Percentiles rank a stretch among this genome's conserved stretches.
These are phyloP conservation scores for Planococcus citri DNA, from an alignment of 1,140 invertebrate species.

Conservation along the genomic window DNA sequence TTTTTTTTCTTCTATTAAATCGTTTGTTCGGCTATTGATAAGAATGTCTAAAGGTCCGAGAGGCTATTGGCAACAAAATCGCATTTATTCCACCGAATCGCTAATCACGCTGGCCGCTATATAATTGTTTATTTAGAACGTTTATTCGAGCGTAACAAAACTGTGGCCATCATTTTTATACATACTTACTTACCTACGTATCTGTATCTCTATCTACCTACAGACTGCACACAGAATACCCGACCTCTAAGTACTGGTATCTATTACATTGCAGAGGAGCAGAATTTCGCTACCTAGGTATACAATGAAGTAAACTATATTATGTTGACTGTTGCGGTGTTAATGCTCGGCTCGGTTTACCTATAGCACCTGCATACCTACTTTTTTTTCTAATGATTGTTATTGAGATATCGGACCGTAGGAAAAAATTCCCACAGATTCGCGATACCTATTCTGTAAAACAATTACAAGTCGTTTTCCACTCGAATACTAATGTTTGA, in stretches of 20 bases:
- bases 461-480: too few relatives aligned
- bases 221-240: too few relatives aligned
- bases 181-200: too few relatives aligned
- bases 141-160: slow-evolving; percentile 11
- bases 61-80: neutral
- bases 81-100: slow-evolving; percentile 2
- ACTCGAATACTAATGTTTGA: too few relatives aligned
- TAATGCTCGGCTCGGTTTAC: neutral
- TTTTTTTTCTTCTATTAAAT: too few relatives aligned
- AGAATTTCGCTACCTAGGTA: neutral
- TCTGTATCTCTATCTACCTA: too few relatives aligned
- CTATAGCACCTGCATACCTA: neutral
- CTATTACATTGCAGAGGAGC: neutral
- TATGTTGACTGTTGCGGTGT: too few relatives aligned
- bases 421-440: too few relatives aligned
- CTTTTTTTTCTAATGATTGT: neutral
- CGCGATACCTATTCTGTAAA: too few relatives aligned
- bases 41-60: neutral
- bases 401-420: too few relatives aligned
- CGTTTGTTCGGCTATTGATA: slow-evolving; percentile 12
- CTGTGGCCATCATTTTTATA: slow-evolving; percentile 8
- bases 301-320: neutral
- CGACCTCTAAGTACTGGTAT: too few relatives aligned
- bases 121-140: slow-evolving; percentile 20
- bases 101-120: slow-evolving; percentile 15